Evolutionary conservation across 2,113 vertebrate species (phyloP), one percentile per base, ranked within the genome.

Genomic region (Pungitius pungitius): DNA sequence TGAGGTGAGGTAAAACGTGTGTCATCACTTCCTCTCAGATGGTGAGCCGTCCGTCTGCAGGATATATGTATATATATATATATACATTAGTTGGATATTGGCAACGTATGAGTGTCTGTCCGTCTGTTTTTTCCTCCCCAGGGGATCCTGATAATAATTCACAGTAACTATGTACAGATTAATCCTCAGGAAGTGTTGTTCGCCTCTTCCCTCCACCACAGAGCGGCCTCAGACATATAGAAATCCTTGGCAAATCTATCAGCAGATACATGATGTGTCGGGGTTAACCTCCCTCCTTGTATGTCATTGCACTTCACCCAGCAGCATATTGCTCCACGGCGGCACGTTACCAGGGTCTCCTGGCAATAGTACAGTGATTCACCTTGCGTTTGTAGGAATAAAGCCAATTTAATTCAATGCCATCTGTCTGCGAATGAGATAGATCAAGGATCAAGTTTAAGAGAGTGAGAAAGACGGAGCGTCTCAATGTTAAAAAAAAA

Each of bases 241-340:
- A 75, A 68, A 73, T 33, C 3, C 14, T 6, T 71, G 78, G 75
- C 82, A 87, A 72, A 60, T 69, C 12, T 68, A 87, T 81, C 83
- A 86, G 75, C 60, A 78, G 86, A 69, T 65, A 66, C 54, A 71
- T 81, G 69, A 83, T 82, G 59, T 59, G 60, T 84, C 83, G 81
- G 74, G 74, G n/a, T 78, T 57, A 43, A 73, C 56, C 56, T 75
- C 56, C 56, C n/a, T 3, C 51, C 27, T 58, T 57, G 72, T 82
- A 65, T 69, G 69, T 84, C 76, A 79, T 54, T 81, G 65, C 60
- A 52, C 69, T 78, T 49, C 54, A 76, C 60, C 73, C 76, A 33
- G 59, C 68, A 54, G 60, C 80, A 54, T 77, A 69, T 80, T 85
- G 69, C 60, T 68, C 33, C 24, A 39, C 0, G 27, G 72, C 12